Percentiles rank a stretch among this genome's conserved stretches.
phyloP scores from a whole-genome alignment of 2,113 vertebrate genomes.

The Pangasianodon hypophthalmus region DNA sequence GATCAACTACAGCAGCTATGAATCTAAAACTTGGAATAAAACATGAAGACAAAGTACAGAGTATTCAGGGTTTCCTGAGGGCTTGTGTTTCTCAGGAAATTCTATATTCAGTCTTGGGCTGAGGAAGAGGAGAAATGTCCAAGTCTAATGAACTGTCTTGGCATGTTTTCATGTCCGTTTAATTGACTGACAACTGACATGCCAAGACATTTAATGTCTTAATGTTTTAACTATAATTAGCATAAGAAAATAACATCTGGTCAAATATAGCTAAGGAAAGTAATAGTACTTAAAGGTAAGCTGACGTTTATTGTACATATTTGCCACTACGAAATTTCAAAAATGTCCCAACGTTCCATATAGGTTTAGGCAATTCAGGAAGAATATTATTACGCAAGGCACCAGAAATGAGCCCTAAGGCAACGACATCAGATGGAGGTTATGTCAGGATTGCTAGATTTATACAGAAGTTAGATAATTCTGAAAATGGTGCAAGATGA shows the following conservation, averaged over 20 bases:
- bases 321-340: neutral
- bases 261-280: neutral
- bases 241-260: neutral
- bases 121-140: neutral
- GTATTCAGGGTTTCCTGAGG: conserved; percentile 25
- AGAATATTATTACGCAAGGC: neutral
- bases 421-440: neutral
- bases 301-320: neutral
- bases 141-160: conserved; percentile 21
- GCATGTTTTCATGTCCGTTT: too few species aligned
- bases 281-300: neutral
- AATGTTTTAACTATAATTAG: neutral
- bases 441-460: neutral
- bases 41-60: conserved; percentile 23
- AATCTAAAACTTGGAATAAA: conserved; percentile 54
- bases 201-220: neutral
- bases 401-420: neutral
- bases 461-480: neutral
- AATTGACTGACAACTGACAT: neutral
- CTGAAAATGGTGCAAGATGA: neutral
- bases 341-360: neutral
- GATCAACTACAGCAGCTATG: conserved; percentile 59
- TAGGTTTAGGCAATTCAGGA: neutral
- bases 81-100: conserved; percentile 26
- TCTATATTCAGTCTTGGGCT: conserved; percentile 30